Evolutionary conservation across 2,113 vertebrate species (phyloP).

Genomic region (Anoura caudifer): DNA sequence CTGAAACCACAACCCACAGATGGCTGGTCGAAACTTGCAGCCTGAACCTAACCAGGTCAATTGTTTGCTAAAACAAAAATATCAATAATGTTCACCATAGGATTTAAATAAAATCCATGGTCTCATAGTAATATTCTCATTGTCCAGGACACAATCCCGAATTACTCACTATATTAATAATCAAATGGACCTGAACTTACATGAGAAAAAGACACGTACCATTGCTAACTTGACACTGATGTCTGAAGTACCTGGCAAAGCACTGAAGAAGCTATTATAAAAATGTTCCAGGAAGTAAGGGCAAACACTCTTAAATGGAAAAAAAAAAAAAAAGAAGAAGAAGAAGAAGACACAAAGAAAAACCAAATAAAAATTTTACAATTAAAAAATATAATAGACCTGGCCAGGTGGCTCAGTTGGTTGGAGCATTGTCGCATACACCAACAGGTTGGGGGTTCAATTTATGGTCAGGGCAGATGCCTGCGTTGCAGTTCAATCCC

Average conservation of each 20-base stretch:
- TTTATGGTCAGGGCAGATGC: no score
- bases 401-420: no score
- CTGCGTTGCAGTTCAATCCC: no score
- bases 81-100: background rate
- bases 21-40: background rate
- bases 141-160: background rate
- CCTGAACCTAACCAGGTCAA: background rate
- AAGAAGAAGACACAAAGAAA: background rate
- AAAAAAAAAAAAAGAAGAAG: background rate
- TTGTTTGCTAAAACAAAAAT: background rate
- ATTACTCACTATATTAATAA: background rate
- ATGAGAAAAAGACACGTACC: background rate
- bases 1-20: constrained; percentile 8
- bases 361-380: background rate
- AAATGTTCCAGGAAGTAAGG: background rate
- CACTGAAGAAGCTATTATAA: background rate
- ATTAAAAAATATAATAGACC: background rate
- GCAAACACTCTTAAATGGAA: background rate
- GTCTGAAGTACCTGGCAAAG: background rate
- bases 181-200: background rate
- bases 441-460: no score
- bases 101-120: background rate
- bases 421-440: no score
- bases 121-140: background rate
- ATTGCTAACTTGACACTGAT: background rate